These are phyloP conservation scores for Dermochelys coriacea DNA, from an alignment of 2,797 vertebrate genomes.

Conservation along the genomic window DNA sequence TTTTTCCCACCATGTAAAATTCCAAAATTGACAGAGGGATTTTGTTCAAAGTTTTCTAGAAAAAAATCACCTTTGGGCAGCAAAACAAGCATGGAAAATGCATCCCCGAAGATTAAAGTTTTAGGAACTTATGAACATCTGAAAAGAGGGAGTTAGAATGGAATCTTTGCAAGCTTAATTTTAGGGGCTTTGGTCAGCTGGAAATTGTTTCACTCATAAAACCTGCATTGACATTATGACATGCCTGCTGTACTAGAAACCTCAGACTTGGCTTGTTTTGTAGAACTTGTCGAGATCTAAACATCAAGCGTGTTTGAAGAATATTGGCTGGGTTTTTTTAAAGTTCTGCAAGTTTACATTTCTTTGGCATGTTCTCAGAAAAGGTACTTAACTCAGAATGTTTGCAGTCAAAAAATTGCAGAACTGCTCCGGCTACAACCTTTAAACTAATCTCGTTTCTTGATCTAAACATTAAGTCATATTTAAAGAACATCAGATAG, in stretches of 20 bases:
- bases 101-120: background rate
- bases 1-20: background rate
- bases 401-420: background rate
- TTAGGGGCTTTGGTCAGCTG: background rate
- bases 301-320: background rate
- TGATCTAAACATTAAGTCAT: background rate
- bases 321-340: background rate
- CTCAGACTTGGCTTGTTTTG: background rate
- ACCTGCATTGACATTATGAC: background rate
- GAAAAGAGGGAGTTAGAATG: background rate
- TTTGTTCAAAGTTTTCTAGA: background rate
- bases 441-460: background rate
- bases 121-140: background rate
- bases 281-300: background rate
- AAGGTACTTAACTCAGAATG: background rate
- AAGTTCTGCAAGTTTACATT: background rate
- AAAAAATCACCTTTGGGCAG: background rate
- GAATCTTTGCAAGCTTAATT: constrained; percentile 1
- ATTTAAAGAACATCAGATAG: background rate
- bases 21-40: background rate
- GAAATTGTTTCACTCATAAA: background rate
- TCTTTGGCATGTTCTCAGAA: background rate
- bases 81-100: background rate
- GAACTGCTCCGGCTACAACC: background rate
- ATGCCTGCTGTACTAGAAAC: background rate